These are phyloP conservation scores for Lithobius niger DNA, from an alignment of 1,140 invertebrate species.

Conservation along the genomic window DNA sequence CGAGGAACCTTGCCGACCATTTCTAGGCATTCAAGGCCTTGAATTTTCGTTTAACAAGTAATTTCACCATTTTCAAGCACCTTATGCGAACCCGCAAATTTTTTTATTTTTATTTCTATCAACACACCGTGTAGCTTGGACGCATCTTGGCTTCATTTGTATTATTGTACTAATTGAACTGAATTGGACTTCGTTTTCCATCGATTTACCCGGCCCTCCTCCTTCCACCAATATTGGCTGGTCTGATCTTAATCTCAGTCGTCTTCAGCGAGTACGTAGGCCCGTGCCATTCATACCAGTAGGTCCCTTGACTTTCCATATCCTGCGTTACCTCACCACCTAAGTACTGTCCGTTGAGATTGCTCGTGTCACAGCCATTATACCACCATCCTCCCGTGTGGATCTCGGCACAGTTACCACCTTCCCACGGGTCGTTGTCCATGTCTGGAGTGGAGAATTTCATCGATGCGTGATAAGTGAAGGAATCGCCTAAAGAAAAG, in stretches of 20 bases:
- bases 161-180: too few species aligned
- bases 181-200: too few species aligned
- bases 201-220: too few species aligned
- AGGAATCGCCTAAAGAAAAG: conserved; percentile 40
- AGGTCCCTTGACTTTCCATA: conserved; percentile 40
- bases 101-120: too few species aligned
- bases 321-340: conserved; percentile 37
- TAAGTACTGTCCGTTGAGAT: conserved; percentile 44
- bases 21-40: too few species aligned
- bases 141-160: too few species aligned
- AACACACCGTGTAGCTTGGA: too few species aligned
- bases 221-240: too few species aligned
- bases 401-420: conserved; percentile 51
- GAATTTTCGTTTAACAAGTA: too few species aligned
- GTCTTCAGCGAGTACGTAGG: conserved; percentile 38
- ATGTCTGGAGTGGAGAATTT: conserved; percentile 55
- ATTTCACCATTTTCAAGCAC: too few species aligned
- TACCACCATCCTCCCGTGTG: conserved; percentile 52
- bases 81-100: too few species aligned
- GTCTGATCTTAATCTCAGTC: conserved; percentile 42
- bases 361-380: conserved; percentile 40
- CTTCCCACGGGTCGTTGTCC: conserved; percentile 54
- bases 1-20: too few species aligned
- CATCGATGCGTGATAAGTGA: conserved; percentile 52
- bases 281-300: conserved; percentile 45